Conservation (phyloP, 2,888 invertebrate genomes). For the Sacculina carcini region DNA sequence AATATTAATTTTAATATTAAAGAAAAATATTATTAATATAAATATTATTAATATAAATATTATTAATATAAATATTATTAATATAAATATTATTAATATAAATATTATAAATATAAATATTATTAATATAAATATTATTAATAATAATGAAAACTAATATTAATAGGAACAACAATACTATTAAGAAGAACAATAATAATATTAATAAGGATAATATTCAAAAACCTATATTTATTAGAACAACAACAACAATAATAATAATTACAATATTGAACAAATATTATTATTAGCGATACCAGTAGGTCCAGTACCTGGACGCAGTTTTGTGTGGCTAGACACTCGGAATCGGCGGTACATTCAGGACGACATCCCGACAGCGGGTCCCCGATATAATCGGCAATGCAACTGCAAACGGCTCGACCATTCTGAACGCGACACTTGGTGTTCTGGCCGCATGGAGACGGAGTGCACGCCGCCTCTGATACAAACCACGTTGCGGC, state of each 20-base stretch:
- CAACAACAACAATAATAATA: background rate
- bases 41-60: too few species aligned
- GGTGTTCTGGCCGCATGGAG: constrained; percentile 10
- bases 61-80: too few species aligned
- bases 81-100: too few species aligned
- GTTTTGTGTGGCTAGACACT: constrained; percentile 27
- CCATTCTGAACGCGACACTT: constrained; percentile 7
- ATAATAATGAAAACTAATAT: too few species aligned
- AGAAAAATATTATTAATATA: too few species aligned
- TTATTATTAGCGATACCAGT: background rate
- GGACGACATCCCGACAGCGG: constrained; percentile 16
- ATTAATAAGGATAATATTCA: too few species aligned
- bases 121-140: too few species aligned
- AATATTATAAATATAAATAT: too few species aligned
- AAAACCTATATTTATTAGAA: background rate
- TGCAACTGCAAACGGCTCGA: constrained; percentile 8
- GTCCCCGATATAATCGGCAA: constrained; percentile 14
- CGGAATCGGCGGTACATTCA: constrained; percentile 16
- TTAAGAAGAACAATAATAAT: too few species aligned
- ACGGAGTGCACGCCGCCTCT: constrained; percentile 7
- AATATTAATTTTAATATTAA: too few species aligned
- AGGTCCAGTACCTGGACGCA: constrained; percentile 26
- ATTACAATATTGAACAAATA: background rate
- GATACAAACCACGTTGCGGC: background rate
- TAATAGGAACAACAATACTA: too few species aligned